A percentile compares a stretch with the other conserved stretches of the same genome.
phyloP scores from a whole-genome alignment of 2,888 invertebrate genomes.

The Crossocerus cetratus region DNA sequence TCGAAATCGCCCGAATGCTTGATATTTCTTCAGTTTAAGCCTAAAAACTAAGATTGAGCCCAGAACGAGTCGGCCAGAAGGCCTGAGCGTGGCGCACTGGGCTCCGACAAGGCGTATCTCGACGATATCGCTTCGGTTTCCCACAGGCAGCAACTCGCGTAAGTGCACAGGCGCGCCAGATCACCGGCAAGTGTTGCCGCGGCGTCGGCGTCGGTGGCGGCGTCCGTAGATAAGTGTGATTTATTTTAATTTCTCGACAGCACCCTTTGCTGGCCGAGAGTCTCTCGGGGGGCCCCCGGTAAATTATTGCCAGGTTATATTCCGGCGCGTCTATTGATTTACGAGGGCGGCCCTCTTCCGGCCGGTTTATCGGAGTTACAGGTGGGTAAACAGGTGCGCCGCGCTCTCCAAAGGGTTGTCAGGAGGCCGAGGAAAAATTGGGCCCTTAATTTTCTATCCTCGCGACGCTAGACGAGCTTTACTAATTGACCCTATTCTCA shows the following conservation, averaged over 20 bases:
- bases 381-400: slow-evolving; percentile 60
- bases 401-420: slow-evolving; percentile 55
- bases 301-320: slow-evolving; percentile 70
- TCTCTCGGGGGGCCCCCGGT: slow-evolving; percentile 49
- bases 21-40: too few species aligned
- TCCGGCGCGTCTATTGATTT: slow-evolving; percentile 72
- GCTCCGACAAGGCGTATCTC: too few species aligned
- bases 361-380: slow-evolving; percentile 66
- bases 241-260: slow-evolving; percentile 73
- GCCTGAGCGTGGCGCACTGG: too few species aligned
- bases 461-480: too few species aligned
- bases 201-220: slow-evolving; percentile 38
- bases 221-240: slow-evolving; percentile 74
- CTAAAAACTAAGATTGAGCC: too few species aligned
- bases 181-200: slow-evolving; percentile 64
- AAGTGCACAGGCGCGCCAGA: slow-evolving; percentile 48
- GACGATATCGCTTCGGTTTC: too few species aligned
- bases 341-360: slow-evolving; percentile 61
- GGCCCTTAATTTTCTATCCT: too few species aligned
- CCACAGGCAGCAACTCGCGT: too few species aligned
- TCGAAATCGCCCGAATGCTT: too few species aligned
- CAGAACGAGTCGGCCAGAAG: too few species aligned
- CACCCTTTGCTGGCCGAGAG: slow-evolving; percentile 42
- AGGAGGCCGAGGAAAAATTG: slow-evolving; percentile 5
- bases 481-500: too few species aligned